Evolutionary conservation across 2,113 vertebrate genomes (phyloP), one percentile per base, ranked within the genome.

Genomic region (Lepus americanus): DNA sequence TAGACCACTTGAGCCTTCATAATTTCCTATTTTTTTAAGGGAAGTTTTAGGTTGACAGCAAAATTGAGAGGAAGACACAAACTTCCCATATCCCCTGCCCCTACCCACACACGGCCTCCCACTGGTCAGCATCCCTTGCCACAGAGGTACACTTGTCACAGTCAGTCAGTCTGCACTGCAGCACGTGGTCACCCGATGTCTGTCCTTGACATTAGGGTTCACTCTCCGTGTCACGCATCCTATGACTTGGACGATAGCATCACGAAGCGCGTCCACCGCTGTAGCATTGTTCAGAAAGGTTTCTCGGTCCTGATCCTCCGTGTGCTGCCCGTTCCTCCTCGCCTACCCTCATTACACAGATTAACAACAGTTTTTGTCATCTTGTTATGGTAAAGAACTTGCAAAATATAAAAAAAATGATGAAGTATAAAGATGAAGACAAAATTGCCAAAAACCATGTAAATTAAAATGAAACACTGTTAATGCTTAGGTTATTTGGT

Each of bases 81-180:
- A 23, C 55, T 27, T 67, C 17, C 78, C 61, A 5, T 2, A 14
- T 2, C 7, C 44, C 72, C 19, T 8, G 9, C 8, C 72, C 16
- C 6, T 25, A 16, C 17, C 12, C 16, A 22, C 2, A 17, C 59
- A 66, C 13, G 11, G 64, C 36, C 59, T 49, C 4, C 63, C 76
- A 23, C 33, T 0, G 6, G 29, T 33, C 31, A 8, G 5, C 6
- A 4, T 13, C 6, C 31, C 23, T 3, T 1, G 2, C 11, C 36
- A 10, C 53, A 2, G 12, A 13, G 53, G 67, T 36, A 23, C 23
- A 17, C 3, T 36, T 29, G 9, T 25, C 14, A 49, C 29, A 39
- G 1, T 5, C 0, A 9, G 3, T 7, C 27, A 9, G 31, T 13
- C 27, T 61, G 29, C 36, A 1, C 14, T n/a, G 13, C 44, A 51